Base-by-base conservation (phyloP, 1,140 invertebrate species). In the Ostrea denselamellosa region DNA sequence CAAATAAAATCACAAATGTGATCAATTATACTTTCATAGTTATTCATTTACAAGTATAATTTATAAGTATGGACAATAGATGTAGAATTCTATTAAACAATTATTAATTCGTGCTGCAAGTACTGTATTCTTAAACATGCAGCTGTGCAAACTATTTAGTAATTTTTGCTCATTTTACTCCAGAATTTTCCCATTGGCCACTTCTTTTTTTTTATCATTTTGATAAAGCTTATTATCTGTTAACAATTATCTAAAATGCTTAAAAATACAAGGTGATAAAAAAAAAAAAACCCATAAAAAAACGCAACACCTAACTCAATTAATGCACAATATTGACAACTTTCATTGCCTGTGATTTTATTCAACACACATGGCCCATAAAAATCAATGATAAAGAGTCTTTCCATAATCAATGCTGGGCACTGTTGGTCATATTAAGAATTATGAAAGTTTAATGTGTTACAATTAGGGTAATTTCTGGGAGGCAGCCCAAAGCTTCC, bases 1-100 rank as follows among this genome's bases (percentile, higher is more conserved):
- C 44, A 92, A 92, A 89, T 71, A 71, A 34, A 77, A 14, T 17
- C 5, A 44, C 34, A 8, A 17, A 62, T 19, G 0, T n/a, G 19
- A 58, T 62, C 17, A 62, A 62, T 17, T n/a, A 2, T 19, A 17
- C 56, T 22, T 71, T 71, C 0, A 25, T 25, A n/a, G n/a, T n/a
- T n/a, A n/a, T n/a, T n/a, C n/a, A n/a, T n/a, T n/a, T n/a, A n/a
- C n/a, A n/a, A n/a, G n/a, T n/a, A n/a, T n/a, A n/a, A n/a, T n/a
- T n/a, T n/a, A n/a, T n/a, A n/a, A n/a, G n/a, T n/a, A n/a, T n/a
- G n/a, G n/a, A n/a, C n/a, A n/a, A 62, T 17, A 62, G 17, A 62
- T 62, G 58, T 62, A n/a, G 10, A 0, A 62, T 62, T 62, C 14
- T 62, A 5, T 19, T 19, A 62, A 17, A 62, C 7, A 62, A 62